These are phyloP conservation scores for Orius insidiosus DNA, from an alignment of 1,140 invertebrate genomes.

Conservation along the genomic window DNA sequence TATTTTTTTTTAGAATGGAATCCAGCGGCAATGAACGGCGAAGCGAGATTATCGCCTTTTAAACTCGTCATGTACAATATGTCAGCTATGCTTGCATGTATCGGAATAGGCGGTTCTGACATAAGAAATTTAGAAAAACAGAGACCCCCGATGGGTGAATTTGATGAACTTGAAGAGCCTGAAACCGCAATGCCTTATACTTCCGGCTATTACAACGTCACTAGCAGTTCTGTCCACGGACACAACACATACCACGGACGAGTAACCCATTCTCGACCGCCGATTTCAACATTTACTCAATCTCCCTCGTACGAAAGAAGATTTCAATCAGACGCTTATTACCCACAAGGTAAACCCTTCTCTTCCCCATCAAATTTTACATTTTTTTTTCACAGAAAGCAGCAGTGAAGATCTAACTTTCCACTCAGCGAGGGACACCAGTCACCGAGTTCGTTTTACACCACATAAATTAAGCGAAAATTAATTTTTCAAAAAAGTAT, in stretches of 20 bases:
- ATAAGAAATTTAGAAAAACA: slow-evolving; percentile 33
- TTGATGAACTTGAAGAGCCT: slow-evolving; percentile 4
- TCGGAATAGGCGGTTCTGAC: slow-evolving; percentile 71
- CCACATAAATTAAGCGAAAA: neutral
- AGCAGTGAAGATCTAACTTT: slow-evolving; percentile 11
- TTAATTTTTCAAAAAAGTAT: too few relatives aligned
- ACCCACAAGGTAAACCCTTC: neutral
- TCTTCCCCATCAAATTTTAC: neutral
- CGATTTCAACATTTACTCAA: neutral
- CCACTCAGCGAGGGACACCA: slow-evolving; percentile 11
- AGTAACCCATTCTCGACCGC: slow-evolving; percentile 23
- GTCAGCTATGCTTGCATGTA: slow-evolving; percentile 69
- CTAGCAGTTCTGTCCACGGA: slow-evolving; percentile 34
- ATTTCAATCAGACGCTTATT: slow-evolving; percentile 1
- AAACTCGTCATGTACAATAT: slow-evolving; percentile 76
- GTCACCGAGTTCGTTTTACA: slow-evolving; percentile 10
- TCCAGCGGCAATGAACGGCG: slow-evolving; percentile 36
- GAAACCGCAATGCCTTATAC: neutral
- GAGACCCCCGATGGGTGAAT: neutral
- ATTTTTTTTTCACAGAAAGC: slow-evolving; percentile 8
- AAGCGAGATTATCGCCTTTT: slow-evolving; percentile 60
- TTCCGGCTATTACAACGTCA: slow-evolving; percentile 1
- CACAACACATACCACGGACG: slow-evolving; percentile 86
- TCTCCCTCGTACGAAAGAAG: slow-evolving; percentile 22
- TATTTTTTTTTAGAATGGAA: slow-evolving; percentile 15